Evolutionary conservation across 2,113 vertebrate genomes (phyloP), one percentile per base, ranked within the genome.

Genomic region (Pholis gunnellus): DNA sequence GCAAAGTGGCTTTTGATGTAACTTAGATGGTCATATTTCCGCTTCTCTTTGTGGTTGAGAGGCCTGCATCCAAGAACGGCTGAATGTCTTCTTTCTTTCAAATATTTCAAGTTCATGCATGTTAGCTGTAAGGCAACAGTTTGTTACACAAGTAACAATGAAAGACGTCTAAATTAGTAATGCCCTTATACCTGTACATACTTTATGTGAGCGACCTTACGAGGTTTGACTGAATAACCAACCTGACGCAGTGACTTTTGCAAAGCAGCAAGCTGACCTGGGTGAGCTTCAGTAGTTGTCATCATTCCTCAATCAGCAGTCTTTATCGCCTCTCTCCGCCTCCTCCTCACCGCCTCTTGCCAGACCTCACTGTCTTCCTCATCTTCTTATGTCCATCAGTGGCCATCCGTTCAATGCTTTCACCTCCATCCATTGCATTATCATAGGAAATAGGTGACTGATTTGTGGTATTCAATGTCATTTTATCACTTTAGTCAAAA

Each of bases 221-320:
- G 9, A 25, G 36, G 13, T 36, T 64, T 60, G 18, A 60, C 31
- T 68, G 11, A 20, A 65, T 31, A 40, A 27, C 10, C 4, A 50
- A 72, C 44, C 5, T 48, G 17, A 77, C 6, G 27, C 17, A 6
- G 31, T 69, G 36, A 59, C 72, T 72, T 72, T 31, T 56, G n/a
- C 48, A 72, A 60, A 48, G 56, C 68, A 84, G 78, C 75, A 3
- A 54, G 72, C 84, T 87, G 81, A 74, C 85, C 79, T 87, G 63
- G 88, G 75, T 88, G 75, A 63, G 61, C 82, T 44, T 87, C 0
- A 61, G 60, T 83, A 68, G 59, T 60, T 50, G 57, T 78, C 77
- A 57, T 72, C 79, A 46, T 73, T 27, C 13, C 60, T 63, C 66
- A 72, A 4, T 60, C 59, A 42, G 44, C 54, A 82, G 38, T 56